Base-by-base conservation (phyloP, 2,888 invertebrate genomes). In the Patella ulyssiponensis region DNA sequence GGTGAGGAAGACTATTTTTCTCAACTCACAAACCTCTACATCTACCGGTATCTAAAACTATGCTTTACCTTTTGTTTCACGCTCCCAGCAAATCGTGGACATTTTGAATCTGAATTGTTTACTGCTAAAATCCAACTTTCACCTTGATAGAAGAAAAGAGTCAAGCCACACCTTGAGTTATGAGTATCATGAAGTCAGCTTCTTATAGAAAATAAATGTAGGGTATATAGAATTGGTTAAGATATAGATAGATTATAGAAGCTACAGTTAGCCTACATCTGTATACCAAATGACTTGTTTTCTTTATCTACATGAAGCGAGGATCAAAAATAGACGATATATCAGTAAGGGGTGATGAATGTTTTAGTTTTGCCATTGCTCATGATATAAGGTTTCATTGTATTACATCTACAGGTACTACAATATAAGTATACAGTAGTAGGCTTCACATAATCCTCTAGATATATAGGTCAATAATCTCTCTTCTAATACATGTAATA, bases 341-440 rank as follows among this genome's bases (percentile, higher is more conserved):
- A 64, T 64, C 23, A 17, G 5, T 23, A 9, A 11, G 20, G 64
- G 23, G 23, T 23, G 64, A 20, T 64, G 23, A 23, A 20, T 64
- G 64, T 64, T 64, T 64, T 20, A 64, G 20, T 20, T 64, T 64
- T 23, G 23, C 23, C 20, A 20, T 64, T 64, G 20, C 20, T 23
- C 64, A 64, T 64, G 23, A 23, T 64, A 64, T 64, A 64, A 64
- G 23, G 64, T 64, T 64, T 64, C 64, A 64, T n/a, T 64, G 44
- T 44, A 44, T 44, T 44, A 44, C 44, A 44, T 44, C 44, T 44
- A 44, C 44, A 44, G 44, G 44, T 44, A 44, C 44, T 44, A 44
- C 9, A 44, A 44, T 44, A 44, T 44, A 44, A 9, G 44, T 44
- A 44, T 33, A 44, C 9, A 44, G 44, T 44, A 27, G 44, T 7